A percentile compares a stretch with the other conserved stretches of the same genome.
Evolutionary conservation across 2,888 invertebrate genomes (phyloP).

Genomic region (Pristionchus arcanus): DNA sequence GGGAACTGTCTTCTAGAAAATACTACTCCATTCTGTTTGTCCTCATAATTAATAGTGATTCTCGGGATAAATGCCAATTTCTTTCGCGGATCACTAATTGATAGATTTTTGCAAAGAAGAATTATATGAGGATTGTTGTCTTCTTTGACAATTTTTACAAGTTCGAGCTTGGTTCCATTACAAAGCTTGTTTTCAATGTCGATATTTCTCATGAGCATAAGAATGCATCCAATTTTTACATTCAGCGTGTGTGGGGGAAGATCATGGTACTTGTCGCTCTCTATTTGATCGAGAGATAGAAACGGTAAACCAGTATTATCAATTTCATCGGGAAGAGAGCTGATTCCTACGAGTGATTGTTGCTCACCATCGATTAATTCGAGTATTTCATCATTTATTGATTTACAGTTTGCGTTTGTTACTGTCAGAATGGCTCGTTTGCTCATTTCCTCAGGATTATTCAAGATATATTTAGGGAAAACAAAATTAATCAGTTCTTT

Average conservation of each 20-base stretch:
- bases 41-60: not conserved
- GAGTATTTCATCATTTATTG: slow-evolving; percentile 7
- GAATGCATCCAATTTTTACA: slow-evolving; percentile 58
- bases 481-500: not conserved
- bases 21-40: not conserved
- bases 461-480: not conserved
- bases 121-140: not conserved
- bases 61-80: not conserved
- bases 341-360: not conserved
- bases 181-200: slow-evolving; percentile 63
- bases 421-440: slow-evolving; percentile 31
- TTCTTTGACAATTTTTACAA: slow-evolving; percentile 56
- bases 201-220: slow-evolving; percentile 63
- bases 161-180: slow-evolving; percentile 62
- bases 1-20: slow-evolving; percentile 18
- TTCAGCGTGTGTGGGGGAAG: slow-evolving; percentile 60
- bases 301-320: slow-evolving; percentile 8
- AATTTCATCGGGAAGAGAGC: not conserved
- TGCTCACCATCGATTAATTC: not conserved
- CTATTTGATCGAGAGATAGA: slow-evolving; percentile 53
- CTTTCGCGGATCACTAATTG: too few species aligned
- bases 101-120: too few species aligned
- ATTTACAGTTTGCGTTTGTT: not conserved
- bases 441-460: not conserved
- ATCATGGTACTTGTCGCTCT: slow-evolving; percentile 35